Percentiles rank a stretch among this genome's conserved stretches.
Conservation (phyloP, 2,797 vertebrate species). For the Bradypus variegatus region DNA sequence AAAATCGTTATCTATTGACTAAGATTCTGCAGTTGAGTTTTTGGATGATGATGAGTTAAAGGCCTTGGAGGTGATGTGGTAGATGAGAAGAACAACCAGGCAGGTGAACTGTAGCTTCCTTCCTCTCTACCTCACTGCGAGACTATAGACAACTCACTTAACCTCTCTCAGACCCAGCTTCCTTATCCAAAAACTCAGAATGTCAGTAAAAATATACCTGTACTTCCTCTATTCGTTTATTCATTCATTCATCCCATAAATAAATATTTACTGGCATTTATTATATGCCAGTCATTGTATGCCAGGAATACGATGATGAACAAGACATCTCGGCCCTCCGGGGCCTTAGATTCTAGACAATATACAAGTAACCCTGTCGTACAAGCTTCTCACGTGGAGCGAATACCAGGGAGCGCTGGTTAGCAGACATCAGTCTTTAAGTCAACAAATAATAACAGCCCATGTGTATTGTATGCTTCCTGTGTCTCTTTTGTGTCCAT, state of each 20-base stretch:
- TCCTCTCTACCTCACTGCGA: neutral
- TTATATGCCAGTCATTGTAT: neutral
- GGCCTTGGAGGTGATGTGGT: neutral
- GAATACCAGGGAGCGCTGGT: neutral
- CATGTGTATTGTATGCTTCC: neutral
- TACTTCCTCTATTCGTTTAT: neutral
- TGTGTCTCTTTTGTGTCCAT: neutral
- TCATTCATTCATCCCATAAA: neutral
- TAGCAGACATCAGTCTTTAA: neutral
- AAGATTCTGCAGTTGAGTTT: constrained; percentile 53
- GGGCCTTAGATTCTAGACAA: neutral
- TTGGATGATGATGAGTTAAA: constrained; percentile 58
- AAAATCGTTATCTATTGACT: constrained; percentile 50
- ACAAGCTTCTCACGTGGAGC: neutral
- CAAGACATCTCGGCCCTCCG: neutral
- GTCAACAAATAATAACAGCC: neutral
- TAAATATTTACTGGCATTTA: neutral
- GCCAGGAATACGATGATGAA: neutral
- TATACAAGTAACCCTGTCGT: neutral
- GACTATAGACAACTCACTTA: neutral
- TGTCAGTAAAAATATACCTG: neutral
- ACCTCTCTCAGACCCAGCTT: neutral
- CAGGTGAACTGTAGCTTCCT: neutral
- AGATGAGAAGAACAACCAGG: neutral
- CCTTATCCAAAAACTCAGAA: neutral